These are phyloP conservation scores for Peromyscus leucopus DNA, from an alignment of 2,113 vertebrate genomes.

Conservation along the genomic window DNA sequence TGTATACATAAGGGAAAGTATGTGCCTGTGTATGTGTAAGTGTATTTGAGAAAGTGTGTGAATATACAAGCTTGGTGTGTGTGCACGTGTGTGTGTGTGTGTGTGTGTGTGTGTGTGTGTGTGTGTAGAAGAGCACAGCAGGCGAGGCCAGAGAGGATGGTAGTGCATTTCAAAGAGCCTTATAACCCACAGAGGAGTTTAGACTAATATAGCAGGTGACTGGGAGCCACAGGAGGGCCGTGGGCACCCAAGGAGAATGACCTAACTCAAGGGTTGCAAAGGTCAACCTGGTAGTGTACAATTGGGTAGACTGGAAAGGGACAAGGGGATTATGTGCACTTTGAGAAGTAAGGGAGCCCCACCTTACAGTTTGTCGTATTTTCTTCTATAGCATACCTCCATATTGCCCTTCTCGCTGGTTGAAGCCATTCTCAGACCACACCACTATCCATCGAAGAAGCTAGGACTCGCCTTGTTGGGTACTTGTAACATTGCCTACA, in stretches of 20 bases:
- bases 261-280: background rate
- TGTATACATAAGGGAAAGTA: background rate
- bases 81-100: fast-evolving
- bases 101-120: background rate
- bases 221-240: background rate
- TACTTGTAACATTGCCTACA: constrained; percentile 72
- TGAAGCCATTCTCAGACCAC: constrained; percentile 83
- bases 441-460: constrained; percentile 85
- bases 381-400: constrained; percentile 84
- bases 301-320: background rate
- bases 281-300: background rate
- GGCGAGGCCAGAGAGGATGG: background rate
- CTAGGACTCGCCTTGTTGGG: constrained; percentile 83
- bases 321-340: background rate
- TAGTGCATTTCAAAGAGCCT: background rate
- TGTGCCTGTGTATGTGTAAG: no score
- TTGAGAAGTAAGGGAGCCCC: fast-evolving
- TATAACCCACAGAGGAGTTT: background rate
- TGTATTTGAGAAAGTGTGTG: no score
- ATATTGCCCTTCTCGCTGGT: constrained; percentile 83
- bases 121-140: background rate
- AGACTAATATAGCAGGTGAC: no score
- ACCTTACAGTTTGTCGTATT: background rate
- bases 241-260: background rate
- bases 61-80: no score